Conservation (phyloP, 2,888 invertebrate genomes). For the Pristionchus exspectatus region DNA sequence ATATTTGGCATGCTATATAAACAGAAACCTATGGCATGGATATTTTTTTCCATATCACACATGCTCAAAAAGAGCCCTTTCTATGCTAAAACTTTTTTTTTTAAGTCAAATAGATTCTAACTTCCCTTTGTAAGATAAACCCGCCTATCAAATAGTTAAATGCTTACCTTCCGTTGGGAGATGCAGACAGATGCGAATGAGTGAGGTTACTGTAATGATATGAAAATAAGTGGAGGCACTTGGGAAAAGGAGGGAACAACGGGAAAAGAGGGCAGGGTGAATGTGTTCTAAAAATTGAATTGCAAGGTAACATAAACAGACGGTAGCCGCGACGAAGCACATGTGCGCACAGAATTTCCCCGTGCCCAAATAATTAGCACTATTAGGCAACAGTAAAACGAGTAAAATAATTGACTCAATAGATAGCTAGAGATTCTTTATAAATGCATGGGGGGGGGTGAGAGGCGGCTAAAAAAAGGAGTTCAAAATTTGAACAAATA, state of each 20-base stretch:
- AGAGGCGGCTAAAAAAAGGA: no score
- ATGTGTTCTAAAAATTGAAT: no score
- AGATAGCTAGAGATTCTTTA: no score
- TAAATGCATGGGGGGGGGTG: no score
- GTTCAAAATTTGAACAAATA: no score
- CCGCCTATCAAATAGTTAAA: neutral
- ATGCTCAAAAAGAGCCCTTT: neutral
- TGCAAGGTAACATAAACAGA: no score
- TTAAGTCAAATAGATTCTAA: neutral
- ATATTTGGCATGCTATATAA: neutral
- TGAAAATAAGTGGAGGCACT: neutral
- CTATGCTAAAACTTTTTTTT: no score
- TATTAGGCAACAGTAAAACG: no score
- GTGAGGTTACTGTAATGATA: slow-evolving; percentile 31
- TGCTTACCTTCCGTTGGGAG: neutral
- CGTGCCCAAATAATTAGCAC: no score
- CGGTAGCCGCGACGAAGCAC: no score
- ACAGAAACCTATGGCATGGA: neutral
- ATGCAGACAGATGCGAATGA: neutral
- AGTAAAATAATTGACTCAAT: no score
- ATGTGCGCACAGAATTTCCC: no score
- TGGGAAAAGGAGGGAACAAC: neutral
- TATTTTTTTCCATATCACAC: neutral
- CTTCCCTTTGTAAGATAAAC: neutral
- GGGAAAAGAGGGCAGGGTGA: neutral